phyloP scores from a whole-genome alignment of 1,140 invertebrate species.

The Euglossa dilemma region DNA sequence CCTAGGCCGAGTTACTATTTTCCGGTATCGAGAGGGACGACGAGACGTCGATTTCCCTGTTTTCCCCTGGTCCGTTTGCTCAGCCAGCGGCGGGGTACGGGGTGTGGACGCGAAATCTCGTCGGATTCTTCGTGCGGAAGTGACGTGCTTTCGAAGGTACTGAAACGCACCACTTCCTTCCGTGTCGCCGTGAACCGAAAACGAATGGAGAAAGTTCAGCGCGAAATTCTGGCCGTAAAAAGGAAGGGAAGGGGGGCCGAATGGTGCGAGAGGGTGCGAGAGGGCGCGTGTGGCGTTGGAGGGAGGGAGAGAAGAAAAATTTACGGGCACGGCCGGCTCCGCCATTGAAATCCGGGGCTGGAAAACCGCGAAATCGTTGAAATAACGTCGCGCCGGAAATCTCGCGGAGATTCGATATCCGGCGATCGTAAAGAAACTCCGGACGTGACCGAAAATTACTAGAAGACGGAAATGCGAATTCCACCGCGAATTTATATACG shows the following conservation, averaged over 20 bases:
- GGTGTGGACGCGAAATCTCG: slow-evolving; percentile 4
- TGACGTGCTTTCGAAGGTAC: slow-evolving; percentile 63
- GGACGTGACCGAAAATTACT: slow-evolving; percentile 48
- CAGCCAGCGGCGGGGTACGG: too few relatives aligned
- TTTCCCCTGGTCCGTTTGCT: too few relatives aligned
- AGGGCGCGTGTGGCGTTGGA: slow-evolving; percentile 10
- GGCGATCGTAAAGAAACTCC: slow-evolving; percentile 46
- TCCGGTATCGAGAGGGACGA: neutral
- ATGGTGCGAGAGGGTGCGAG: neutral
- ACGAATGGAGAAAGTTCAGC: slow-evolving; percentile 64
- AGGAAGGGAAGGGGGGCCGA: neutral
- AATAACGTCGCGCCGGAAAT: slow-evolving; percentile 52
- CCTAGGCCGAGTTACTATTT: neutral
- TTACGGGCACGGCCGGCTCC: slow-evolving; percentile 36
- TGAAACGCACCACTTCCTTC: slow-evolving; percentile 61
- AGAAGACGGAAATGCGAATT: slow-evolving; percentile 34
- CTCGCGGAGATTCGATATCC: slow-evolving; percentile 53
- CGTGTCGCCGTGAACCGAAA: slow-evolving; percentile 47
- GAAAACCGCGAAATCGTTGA: slow-evolving; percentile 51
- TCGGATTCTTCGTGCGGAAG: slow-evolving; percentile 52
- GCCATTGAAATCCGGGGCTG: slow-evolving; percentile 45
- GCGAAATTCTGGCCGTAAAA: slow-evolving; percentile 26
- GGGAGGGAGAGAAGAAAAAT: slow-evolving; percentile 31
- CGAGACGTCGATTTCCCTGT: neutral
- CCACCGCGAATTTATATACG: slow-evolving; percentile 30